Conservation (phyloP, 2,113 vertebrate species). For the Camarhynchus parvulus region DNA sequence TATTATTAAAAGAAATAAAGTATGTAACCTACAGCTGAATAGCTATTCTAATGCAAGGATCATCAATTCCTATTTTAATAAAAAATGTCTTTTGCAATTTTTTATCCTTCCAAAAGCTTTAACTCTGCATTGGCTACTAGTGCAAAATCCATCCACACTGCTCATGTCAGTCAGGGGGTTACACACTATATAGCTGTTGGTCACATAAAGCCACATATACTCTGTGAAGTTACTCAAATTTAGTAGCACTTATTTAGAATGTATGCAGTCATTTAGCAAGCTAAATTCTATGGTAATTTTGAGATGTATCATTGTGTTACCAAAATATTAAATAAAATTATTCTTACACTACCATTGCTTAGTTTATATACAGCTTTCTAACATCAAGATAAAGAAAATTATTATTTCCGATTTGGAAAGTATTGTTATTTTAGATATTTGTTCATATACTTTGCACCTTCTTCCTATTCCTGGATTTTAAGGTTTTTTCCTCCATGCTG, state of each 20-base stretch:
- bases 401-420: not conserved
- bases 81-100: constrained; percentile 33
- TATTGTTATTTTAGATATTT: not conserved
- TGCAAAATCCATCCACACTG: not conserved
- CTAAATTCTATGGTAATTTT: not conserved
- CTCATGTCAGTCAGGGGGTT: not conserved
- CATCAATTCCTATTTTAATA: constrained; percentile 3
- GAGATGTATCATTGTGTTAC: constrained; percentile 21
- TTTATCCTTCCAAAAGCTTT: constrained; percentile 63
- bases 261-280: not conserved
- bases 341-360: constrained; percentile 3
- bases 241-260: constrained; percentile 26
- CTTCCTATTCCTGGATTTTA: not conserved
- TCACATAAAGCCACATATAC: not conserved
- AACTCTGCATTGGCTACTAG: constrained; percentile 56
- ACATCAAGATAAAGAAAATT: not conserved
- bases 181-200: not conserved
- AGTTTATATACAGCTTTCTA: not conserved
- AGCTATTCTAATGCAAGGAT: constrained; percentile 17
- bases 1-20: not conserved
- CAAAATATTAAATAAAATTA: constrained; percentile 70
- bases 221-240: not conserved
- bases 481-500: not conserved
- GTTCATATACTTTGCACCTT: not conserved
- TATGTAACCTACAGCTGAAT: not conserved